Evolutionary conservation across 2,797 vertebrate genomes (phyloP).

Genomic region (Paramormyrops hopkinsi): DNA sequence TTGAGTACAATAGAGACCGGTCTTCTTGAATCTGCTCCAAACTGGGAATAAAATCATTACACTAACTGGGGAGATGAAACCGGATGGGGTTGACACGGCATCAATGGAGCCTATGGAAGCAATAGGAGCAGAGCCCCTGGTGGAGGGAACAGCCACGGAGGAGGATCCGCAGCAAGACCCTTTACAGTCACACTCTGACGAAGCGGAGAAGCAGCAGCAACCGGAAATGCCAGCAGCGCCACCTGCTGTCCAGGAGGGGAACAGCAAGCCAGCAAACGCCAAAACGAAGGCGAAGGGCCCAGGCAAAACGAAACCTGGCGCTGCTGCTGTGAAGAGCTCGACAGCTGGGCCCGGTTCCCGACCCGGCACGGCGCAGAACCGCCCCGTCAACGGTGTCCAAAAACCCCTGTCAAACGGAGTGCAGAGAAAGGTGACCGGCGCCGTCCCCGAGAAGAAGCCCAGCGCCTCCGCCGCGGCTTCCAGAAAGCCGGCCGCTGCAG

Average conservation of each 20-base stretch:
- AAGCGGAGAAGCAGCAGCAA: constrained; percentile 28
- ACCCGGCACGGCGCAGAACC: constrained; percentile 36
- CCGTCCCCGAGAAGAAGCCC: constrained; percentile 23
- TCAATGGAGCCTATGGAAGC: constrained; percentile 53
- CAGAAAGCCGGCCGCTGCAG: constrained; percentile 39
- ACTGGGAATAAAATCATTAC: constrained; percentile 9
- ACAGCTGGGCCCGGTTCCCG: constrained; percentile 34
- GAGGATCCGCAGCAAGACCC: constrained; percentile 33
- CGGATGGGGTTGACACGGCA: constrained; percentile 64
- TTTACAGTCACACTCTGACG: constrained; percentile 29
- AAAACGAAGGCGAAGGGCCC: constrained; percentile 48
- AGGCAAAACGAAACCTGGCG: constrained; percentile 25
- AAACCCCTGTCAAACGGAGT: constrained; percentile 34
- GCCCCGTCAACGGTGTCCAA: constrained; percentile 38
- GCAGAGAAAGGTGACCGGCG: constrained; percentile 37
- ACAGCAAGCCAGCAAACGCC: constrained; percentile 35
- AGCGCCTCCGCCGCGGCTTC: constrained; percentile 30
- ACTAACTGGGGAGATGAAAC: constrained; percentile 59
- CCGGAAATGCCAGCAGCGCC: constrained; percentile 20
- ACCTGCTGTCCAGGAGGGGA: constrained; percentile 31
- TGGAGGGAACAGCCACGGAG: constrained; percentile 21
- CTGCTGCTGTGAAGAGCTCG: constrained; percentile 31
- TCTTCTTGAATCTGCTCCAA: constrained; percentile 26
- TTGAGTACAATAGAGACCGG: constrained; percentile 11
- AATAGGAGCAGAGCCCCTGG: constrained; percentile 40